Evolutionary conservation across 2,113 vertebrate species (phyloP), one percentile per base, ranked within the genome.

Genomic region (Lycaon pictus): DNA sequence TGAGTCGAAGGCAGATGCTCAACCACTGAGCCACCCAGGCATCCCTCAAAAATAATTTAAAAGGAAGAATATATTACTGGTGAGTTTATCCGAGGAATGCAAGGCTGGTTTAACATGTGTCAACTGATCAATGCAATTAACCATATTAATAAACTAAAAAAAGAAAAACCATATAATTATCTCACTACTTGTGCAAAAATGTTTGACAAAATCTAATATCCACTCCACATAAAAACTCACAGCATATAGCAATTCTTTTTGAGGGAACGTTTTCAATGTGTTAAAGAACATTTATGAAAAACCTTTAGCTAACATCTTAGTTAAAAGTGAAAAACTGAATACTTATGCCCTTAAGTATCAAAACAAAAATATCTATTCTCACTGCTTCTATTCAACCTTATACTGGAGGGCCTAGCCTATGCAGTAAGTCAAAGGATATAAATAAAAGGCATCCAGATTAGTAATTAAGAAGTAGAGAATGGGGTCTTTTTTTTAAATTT

Each of bases 261-360:
- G 71, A n/a, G 43, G 4, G 35, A 93, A 79, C 5, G 16, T 85
- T 35, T 17, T 71, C 53, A 71, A 29, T 48, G 60, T 81, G 19
- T 87, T 87, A 63, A 72, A 69, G 51, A 53, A 60, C 60, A 51
- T 90, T n/a, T 48, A n/a, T 79, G 72, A 90, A 88, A 60, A 93
- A 37, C 22, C 20, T 58, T 32, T 13, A 84, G 60, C 53, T 84
- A 60, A 84, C 32, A 37, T 32, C 37, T 84, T 76, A n/a, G 48
- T 63, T 80, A 93, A 88, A 48, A 19, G 69, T 88, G 19, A 11
- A 83, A 67, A 71, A 37, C 83, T 60, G 56, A 72, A 72, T 72
- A 87, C 55, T 80, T 48, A 87, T 1, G 16, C 37, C 37, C 23
- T 23, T 67, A 58, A 65, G 35, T 7, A 58, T 60, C 29, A 37